Percentiles rank a stretch among this genome's conserved stretches.
phyloP scores from a whole-genome alignment of 1,140 invertebrate species.

The Drosophila mauritiana region DNA sequence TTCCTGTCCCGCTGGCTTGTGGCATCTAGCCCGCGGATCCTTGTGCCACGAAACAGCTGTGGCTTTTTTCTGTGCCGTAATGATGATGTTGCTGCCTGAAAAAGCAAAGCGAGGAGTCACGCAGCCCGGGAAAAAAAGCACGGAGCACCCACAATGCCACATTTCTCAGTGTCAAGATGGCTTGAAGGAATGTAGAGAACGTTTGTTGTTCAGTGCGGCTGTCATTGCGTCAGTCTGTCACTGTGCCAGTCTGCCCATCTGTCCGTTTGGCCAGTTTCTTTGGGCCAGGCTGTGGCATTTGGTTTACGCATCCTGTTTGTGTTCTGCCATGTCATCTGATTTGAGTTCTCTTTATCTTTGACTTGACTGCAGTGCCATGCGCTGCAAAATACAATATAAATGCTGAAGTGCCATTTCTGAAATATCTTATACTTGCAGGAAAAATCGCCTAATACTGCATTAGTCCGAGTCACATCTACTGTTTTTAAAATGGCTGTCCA shows the following conservation, averaged over 20 bases:
- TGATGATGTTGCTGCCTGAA: slow-evolving; percentile 54
- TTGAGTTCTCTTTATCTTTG: slow-evolving; percentile 31
- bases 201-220: slow-evolving; percentile 38
- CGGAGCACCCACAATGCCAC: slow-evolving; percentile 32
- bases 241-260: slow-evolving; percentile 10
- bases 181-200: slow-evolving; percentile 36
- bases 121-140: background rate
- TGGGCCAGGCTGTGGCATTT: slow-evolving; percentile 17
- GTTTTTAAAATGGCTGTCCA: background rate
- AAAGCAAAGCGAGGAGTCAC: slow-evolving; percentile 4
- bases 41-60: slow-evolving; percentile 23
- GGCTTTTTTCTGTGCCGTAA: slow-evolving; percentile 39
- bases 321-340: slow-evolving; percentile 37
- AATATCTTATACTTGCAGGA: background rate
- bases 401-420: background rate
- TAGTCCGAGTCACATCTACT: background rate
- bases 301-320: slow-evolving; percentile 18
- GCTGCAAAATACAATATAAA: background rate
- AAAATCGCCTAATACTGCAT: background rate
- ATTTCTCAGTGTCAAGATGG: slow-evolving; percentile 46
- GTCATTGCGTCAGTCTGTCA: slow-evolving; percentile 33
- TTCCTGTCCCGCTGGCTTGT: slow-evolving; percentile 7
- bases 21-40: slow-evolving; percentile 5
- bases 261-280: slow-evolving; percentile 11
- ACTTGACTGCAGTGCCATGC: slow-evolving; percentile 5